These are phyloP conservation scores for Hippoglossus stenolepis DNA, from an alignment of 2,113 vertebrate species.

Conservation along the genomic window DNA sequence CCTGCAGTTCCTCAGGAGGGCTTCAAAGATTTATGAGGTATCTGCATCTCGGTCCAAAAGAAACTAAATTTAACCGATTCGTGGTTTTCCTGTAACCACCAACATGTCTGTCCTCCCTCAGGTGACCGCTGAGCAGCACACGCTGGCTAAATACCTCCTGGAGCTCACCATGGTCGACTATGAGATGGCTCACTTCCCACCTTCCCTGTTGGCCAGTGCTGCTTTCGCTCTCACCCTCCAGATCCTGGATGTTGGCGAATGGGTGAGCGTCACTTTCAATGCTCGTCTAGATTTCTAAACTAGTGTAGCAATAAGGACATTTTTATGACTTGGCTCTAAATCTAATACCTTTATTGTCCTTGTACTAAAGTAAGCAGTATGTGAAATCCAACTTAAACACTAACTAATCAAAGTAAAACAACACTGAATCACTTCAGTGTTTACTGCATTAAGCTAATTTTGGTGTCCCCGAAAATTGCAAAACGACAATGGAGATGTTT, in stretches of 20 bases:
- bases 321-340: no score
- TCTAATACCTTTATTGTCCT: no score
- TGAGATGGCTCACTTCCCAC: constrained; percentile 87
- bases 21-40: constrained; percentile 87
- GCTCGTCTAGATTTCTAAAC: no score
- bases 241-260: constrained; percentile 81
- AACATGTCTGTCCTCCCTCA: constrained; percentile 34
- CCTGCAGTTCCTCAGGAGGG: constrained; percentile 86
- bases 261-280: constrained; percentile 78
- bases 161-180: constrained; percentile 90
- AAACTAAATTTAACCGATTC: no score
- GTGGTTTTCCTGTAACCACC: fast-evolving
- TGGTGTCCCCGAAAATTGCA: no score
- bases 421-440: no score
- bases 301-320: no score
- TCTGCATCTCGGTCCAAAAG: neutral
- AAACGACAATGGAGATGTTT: no score
- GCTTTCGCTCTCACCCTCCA: constrained; percentile 87
- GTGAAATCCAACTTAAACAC: neutral
- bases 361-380: no score
- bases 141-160: constrained; percentile 88
- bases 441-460: no score
- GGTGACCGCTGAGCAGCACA: constrained; percentile 85
- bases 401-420: no score
- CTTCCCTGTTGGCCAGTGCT: constrained; percentile 86